These are phyloP conservation scores for Otolemur crassicaudatus DNA, from an alignment of 2,797 vertebrate genomes.

Conservation along the genomic window DNA sequence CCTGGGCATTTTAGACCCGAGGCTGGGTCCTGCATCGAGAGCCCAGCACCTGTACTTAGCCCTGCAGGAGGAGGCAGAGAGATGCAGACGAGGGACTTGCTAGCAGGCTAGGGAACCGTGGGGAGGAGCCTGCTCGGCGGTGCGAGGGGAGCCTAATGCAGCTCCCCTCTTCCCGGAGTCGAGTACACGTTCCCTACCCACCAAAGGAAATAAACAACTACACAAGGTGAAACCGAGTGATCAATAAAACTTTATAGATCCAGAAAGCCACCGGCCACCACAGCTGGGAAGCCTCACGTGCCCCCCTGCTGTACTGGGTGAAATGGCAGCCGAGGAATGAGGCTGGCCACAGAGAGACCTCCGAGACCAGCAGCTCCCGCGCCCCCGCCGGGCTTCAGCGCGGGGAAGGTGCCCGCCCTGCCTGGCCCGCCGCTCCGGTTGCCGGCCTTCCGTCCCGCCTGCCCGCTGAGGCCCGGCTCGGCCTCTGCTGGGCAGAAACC, in stretches of 20 bases:
- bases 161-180: background rate
- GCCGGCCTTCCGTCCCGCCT: background rate
- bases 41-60: background rate
- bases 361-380: background rate
- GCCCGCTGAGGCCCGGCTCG: accelerated
- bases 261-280: background rate
- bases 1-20: background rate
- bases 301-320: background rate
- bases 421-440: too few relatives aligned
- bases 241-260: background rate
- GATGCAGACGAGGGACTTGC: background rate
- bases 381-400: background rate
- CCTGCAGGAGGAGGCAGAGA: background rate
- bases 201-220: conserved; percentile 20
- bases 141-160: background rate
- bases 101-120: background rate
- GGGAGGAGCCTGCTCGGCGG: background rate
- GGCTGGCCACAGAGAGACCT: background rate
- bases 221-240: conserved; percentile 7
- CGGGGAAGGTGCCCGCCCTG: background rate
- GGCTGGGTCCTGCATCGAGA: background rate
- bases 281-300: background rate
- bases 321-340: background rate
- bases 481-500: background rate
- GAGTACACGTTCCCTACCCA: background rate